These are phyloP conservation scores for Theretra japonica DNA, from an alignment of 2,888 invertebrate genomes.

Conservation along the genomic window DNA sequence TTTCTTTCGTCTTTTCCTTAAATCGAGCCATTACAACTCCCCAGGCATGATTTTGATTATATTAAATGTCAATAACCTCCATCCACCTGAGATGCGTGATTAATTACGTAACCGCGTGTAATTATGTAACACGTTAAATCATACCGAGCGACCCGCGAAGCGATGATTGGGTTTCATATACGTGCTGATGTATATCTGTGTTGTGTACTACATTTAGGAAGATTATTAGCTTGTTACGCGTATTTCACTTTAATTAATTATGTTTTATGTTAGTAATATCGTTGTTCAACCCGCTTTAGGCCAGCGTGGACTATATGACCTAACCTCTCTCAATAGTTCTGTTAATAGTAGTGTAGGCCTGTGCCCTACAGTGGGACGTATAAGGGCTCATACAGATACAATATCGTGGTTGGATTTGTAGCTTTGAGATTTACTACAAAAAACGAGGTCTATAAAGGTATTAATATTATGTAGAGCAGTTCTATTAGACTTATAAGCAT, in stretches of 20 bases:
- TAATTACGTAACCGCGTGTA: constrained; percentile 24
- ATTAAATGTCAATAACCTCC: constrained; percentile 22
- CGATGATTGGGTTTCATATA: constrained; percentile 15
- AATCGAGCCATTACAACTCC: background rate
- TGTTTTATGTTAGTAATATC: background rate
- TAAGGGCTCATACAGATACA: no score
- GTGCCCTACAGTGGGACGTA: no score
- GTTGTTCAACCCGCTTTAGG: no score
- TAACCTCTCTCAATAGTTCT: no score
- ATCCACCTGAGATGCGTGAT: constrained; percentile 23
- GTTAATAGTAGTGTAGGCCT: no score
- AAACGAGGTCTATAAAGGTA: no score
- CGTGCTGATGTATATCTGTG: background rate
- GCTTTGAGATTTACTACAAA: no score
- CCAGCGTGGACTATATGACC: no score
- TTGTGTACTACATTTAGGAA: background rate
- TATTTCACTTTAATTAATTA: background rate
- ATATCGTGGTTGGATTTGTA: background rate
- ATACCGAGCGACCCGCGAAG: constrained; percentile 3
- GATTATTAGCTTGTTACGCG: background rate
- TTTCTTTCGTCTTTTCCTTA: background rate
- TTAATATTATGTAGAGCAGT: no score
- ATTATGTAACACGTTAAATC: constrained; percentile 23
- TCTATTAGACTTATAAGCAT: no score
- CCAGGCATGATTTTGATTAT: background rate